These are phyloP conservation scores for Musca vetustissima DNA, from an alignment of 1,140 invertebrate species.

Conservation along the genomic window DNA sequence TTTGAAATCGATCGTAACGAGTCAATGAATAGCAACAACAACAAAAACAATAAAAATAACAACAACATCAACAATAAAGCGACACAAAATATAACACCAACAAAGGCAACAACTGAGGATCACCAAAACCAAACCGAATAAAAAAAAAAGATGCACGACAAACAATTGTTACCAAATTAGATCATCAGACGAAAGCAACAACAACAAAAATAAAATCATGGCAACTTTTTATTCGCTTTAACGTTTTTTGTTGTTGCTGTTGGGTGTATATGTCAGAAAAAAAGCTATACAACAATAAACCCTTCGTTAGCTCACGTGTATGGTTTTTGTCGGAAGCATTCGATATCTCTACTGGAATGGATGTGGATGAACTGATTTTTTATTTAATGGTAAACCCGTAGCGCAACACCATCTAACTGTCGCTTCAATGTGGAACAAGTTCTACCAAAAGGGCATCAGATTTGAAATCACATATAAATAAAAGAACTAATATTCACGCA, in stretches of 20 bases:
- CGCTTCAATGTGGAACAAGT: background rate
- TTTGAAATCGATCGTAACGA: slow-evolving; percentile 11
- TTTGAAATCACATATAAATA: background rate
- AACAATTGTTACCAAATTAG: slow-evolving; percentile 56
- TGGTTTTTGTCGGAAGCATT: background rate
- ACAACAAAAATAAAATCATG: background rate
- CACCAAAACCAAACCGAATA: slow-evolving; percentile 19
- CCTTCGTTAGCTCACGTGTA: slow-evolving; percentile 20
- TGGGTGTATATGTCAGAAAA: no score
- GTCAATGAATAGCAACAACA: slow-evolving; percentile 11
- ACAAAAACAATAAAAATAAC: no score
- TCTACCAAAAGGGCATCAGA: background rate
- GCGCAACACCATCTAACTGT: background rate
- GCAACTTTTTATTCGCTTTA: no score
- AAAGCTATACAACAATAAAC: no score
- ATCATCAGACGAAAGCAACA: slow-evolving; percentile 52
- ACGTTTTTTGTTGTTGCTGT: no score
- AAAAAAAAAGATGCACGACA: slow-evolving; percentile 36
- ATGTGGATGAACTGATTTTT: background rate
- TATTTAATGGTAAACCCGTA: background rate
- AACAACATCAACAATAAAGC: no score
- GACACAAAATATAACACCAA: no score
- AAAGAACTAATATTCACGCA: slow-evolving; percentile 14
- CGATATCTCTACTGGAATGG: background rate
- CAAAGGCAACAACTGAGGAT: slow-evolving; percentile 29